A percentile compares a stretch with the other conserved stretches of the same genome.
Evolutionary conservation across 2,113 vertebrate genomes (phyloP).

Genomic region (Cinclus mexicanus): DNA sequence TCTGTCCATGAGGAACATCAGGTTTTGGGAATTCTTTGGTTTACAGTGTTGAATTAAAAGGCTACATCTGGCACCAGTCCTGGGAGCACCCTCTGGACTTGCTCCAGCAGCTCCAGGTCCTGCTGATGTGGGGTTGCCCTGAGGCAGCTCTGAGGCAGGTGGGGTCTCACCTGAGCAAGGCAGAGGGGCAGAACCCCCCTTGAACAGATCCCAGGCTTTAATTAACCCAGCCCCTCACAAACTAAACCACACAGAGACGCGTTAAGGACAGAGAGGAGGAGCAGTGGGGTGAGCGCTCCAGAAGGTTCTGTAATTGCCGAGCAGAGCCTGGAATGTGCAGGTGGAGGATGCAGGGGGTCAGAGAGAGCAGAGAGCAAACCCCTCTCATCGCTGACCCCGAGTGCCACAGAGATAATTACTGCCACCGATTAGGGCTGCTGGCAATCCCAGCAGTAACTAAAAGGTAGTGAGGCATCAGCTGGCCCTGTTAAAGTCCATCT

Average conservation of each 20-base stretch:
- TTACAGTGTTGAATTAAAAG: not conserved
- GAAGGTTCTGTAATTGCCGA: not conserved
- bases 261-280: not conserved
- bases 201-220: too few relatives aligned
- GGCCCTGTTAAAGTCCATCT: fast-evolving
- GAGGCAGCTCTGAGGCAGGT: not conserved
- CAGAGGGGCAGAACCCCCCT: not conserved
- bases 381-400: too few relatives aligned
- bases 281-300: fast-evolving
- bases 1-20: not conserved
- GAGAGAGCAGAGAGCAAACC: too few relatives aligned
- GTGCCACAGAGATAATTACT: too few relatives aligned
- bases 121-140: not conserved
- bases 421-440: too few relatives aligned
- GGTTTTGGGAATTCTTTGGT: not conserved
- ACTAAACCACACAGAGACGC: fast-evolving
- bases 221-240: fast-evolving
- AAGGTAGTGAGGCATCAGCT: not conserved
- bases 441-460: too few relatives aligned
- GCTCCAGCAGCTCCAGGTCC: too few relatives aligned
- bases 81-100: not conserved
- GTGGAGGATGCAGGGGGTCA: too few relatives aligned
- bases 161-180: not conserved
- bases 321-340: too few relatives aligned
- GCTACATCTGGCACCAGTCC: not conserved